A percentile compares a stretch with the other conserved stretches of the same genome.
Conservation (phyloP, 2,888 invertebrate genomes). For the Slavum lentiscoides region DNA sequence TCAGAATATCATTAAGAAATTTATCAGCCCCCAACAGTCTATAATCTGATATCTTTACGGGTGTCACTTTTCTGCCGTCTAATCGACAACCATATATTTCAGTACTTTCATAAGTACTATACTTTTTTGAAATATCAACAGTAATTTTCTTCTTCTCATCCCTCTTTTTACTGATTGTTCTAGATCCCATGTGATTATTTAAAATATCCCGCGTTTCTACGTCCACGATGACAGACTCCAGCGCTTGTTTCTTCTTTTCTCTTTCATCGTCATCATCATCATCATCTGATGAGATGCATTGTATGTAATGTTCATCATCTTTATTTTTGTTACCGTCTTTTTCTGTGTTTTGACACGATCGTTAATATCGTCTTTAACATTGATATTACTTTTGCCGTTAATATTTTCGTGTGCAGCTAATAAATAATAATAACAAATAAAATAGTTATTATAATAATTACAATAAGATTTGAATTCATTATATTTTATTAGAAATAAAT, state of each 20-base stretch:
- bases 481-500: conserved; percentile 1
- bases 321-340: no score
- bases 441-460: not conserved
- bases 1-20: conserved; percentile 23
- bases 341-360: no score
- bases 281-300: not conserved
- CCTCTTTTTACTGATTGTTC: no score
- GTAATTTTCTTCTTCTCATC: no score
- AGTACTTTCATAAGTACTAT: no score
- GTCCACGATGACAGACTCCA: conserved; percentile 7
- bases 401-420: not conserved
- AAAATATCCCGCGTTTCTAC: not conserved
- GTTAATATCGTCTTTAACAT: not conserved
- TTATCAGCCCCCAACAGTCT: not conserved
- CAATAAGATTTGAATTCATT: not conserved
- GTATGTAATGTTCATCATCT: not conserved
- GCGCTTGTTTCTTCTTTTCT: not conserved
- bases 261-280: conserved; percentile 10
- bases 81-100: not conserved
- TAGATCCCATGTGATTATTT: no score
- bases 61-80: not conserved
- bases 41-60: not conserved
- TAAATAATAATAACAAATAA: not conserved
- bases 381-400: not conserved
- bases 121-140: no score